phyloP scores from a whole-genome alignment of 2,888 invertebrate genomes.

The Caenorhabditis drosophilae region DNA sequence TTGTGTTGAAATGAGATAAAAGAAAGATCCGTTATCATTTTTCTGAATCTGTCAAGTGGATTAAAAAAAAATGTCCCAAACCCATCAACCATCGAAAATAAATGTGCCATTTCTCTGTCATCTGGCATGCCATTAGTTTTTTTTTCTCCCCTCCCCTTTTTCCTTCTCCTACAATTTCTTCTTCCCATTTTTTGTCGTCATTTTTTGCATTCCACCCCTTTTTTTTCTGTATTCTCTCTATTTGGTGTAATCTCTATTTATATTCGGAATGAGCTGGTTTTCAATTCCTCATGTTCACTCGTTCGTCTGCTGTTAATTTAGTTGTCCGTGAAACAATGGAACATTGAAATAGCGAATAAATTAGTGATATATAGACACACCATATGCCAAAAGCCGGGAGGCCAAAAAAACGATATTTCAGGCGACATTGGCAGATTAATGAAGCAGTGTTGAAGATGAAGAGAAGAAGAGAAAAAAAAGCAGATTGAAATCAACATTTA shows the following conservation, averaged over 20 bases:
- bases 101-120: not conserved
- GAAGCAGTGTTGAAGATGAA: not conserved
- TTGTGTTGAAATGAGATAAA: too few species aligned
- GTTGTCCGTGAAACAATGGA: conserved; percentile 6
- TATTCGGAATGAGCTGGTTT: too few species aligned
- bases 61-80: too few species aligned
- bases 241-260: not conserved
- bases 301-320: not conserved
- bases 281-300: not conserved
- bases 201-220: not conserved
- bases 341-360: not conserved
- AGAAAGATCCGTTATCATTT: too few species aligned
- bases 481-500: not conserved
- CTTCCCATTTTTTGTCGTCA: not conserved
- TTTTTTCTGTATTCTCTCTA: not conserved
- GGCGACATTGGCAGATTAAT: conserved; percentile 2
- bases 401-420: conserved; percentile 10
- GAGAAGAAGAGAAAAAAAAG: not conserved
- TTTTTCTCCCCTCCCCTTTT: not conserved
- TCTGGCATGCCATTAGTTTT: not conserved
- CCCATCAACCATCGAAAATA: not conserved
- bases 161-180: not conserved
- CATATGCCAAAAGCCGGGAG: conserved; percentile 5
- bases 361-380: not conserved
- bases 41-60: too few species aligned